phyloP scores from a whole-genome alignment of 2,113 vertebrate species.

The Balaeniceps rex region DNA sequence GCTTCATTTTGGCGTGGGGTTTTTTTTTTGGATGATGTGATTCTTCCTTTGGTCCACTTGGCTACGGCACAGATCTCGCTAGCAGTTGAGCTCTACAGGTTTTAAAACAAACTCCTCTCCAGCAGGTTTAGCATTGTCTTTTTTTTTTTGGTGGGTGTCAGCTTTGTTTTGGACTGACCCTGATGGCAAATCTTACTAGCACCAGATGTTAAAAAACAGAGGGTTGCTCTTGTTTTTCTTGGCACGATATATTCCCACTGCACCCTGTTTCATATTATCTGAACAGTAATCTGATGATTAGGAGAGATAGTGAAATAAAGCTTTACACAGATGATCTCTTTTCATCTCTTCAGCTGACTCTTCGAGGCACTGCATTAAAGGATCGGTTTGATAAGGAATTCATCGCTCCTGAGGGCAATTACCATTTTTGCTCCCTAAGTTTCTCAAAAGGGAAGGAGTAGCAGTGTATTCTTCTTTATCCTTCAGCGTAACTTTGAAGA shows the following conservation, averaged over 20 bases:
- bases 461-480: conserved; percentile 10
- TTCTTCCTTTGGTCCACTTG: neutral
- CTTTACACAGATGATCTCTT: conserved; percentile 45
- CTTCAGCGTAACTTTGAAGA: conserved; percentile 12
- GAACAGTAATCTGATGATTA: conserved; percentile 54
- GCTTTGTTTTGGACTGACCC: conserved; percentile 37
- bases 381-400: conserved; percentile 35
- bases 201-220: conserved; percentile 45
- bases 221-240: conserved; percentile 53
- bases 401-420: conserved; percentile 25
- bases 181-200: neutral
- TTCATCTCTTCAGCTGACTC: conserved; percentile 58
- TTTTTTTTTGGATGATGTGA: neutral
- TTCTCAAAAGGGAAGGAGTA: conserved; percentile 4
- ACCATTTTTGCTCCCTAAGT: conserved; percentile 19
- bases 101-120: neutral
- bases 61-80: neutral
- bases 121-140: neutral
- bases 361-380: conserved; percentile 35
- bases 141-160: neutral
- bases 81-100: neutral
- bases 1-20: neutral
- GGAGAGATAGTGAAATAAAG: conserved; percentile 32
- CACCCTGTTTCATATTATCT: conserved; percentile 54
- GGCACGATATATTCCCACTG: conserved; percentile 34